Base-by-base conservation (phyloP, 2,888 invertebrate genomes). In the Oithona nana region DNA sequence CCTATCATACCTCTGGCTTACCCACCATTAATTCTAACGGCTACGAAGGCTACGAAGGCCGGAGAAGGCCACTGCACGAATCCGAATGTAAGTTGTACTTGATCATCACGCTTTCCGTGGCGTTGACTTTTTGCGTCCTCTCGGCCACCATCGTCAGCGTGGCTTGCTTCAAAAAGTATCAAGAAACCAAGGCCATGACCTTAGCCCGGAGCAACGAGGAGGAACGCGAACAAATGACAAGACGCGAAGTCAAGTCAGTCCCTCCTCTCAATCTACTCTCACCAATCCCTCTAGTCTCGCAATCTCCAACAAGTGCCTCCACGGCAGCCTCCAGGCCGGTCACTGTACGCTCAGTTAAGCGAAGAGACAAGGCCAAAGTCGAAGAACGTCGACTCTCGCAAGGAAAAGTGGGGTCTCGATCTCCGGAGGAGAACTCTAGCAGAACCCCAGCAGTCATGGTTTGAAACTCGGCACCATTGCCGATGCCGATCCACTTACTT, bases 81-180 rank as follows among this genome's bases (percentile, higher is more conserved):
- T 39, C 48, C 1, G 62, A 62, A 31, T 62, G 62, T 31, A 54
- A 54, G 24, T n/a, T 62, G 13, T 62, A 62, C 28, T 57, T 62
- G n/a, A 62, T 62, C 24, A 13, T 62, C 11, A 62, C 62, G 4
- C 48, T 62, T 8, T 54, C 62, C 2, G 54, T 54, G 1, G 62
- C 62, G 13, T 57, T 62, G 6, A 62, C 62, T 20, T 62, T 62
- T 29, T 62, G 62, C 56, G 30, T 62, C 20, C 62, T 62, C n/a
- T 62, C 62, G 24, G 62, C 62, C n/a, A 31, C 30, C 1, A 62
- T 62, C 16, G 62, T 62, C 56, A 20, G 56, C 20, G 26, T 62
- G 11, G 62, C 62, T 8, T 61, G 61, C 31, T 20, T 61, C 24
- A 51, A 49, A 22, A 20, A 29, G 6, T 48, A 49, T 59, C 59